Evolutionary conservation across 2,113 vertebrate genomes (phyloP).

Genomic region (Actenoides lindsayi): DNA sequence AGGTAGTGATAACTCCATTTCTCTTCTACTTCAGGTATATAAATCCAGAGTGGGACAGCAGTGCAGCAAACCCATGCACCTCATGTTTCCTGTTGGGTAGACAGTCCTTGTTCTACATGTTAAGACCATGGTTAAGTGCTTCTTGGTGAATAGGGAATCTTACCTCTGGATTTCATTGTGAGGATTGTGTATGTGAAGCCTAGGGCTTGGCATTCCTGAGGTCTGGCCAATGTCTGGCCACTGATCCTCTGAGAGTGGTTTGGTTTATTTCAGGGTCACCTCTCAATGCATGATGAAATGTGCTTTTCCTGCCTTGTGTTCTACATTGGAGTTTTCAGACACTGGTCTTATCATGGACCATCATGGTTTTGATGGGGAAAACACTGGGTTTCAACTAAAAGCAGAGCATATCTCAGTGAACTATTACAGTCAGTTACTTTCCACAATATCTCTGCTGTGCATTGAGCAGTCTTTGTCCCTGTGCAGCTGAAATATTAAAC

Average conservation of each 20-base stretch:
- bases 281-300: neutral
- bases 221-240: neutral
- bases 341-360: neutral
- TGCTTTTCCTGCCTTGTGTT: neutral
- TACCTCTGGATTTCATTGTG: neutral
- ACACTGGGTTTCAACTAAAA: neutral
- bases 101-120: neutral
- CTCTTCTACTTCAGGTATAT: neutral
- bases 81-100: neutral
- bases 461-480: neutral
- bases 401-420: neutral
- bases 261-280: neutral
- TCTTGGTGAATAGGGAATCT: neutral
- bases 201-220: neutral
- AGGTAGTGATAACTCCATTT: neutral
- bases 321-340: neutral
- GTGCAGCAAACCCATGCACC: neutral
- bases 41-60: neutral
- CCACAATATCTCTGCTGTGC: neutral
- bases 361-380: neutral
- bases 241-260: neutral
- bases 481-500: neutral
- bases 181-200: neutral
- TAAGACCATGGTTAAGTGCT: neutral
- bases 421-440: neutral